Conservation (phyloP, 2,797 vertebrate genomes). For the Arvicola amphibius region DNA sequence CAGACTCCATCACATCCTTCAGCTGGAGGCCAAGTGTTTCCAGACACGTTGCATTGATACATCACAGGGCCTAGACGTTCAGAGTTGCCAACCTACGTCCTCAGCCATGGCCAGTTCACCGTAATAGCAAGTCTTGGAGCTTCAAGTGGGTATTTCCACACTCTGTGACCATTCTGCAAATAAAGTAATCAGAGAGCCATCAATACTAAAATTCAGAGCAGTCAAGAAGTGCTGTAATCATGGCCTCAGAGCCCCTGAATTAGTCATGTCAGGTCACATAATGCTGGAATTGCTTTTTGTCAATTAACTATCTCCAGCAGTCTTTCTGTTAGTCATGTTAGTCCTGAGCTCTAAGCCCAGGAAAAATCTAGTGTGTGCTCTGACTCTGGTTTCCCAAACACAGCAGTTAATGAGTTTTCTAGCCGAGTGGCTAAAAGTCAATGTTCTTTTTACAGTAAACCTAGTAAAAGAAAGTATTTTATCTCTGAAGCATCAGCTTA, state of each 20-base stretch:
- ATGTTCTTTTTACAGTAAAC: constrained; percentile 20
- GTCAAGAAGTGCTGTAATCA: not conserved
- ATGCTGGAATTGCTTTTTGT: not conserved
- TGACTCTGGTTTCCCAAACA: constrained; percentile 10
- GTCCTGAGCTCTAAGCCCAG: not conserved
- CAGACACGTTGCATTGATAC: not conserved
- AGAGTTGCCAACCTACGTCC: not conserved
- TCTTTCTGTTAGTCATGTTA: constrained; percentile 2
- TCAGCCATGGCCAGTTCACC: not conserved
- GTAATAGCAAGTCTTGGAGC: not conserved
- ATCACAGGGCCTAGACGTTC: not conserved
- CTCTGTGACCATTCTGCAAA: not conserved
- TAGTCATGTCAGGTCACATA: not conserved
- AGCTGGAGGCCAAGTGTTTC: not conserved
- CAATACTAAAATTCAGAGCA: not conserved
- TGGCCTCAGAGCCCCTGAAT: not conserved
- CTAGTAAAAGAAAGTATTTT: constrained; percentile 43
- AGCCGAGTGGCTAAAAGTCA: constrained; percentile 26
- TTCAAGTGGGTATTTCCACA: not conserved
- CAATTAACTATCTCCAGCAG: constrained; percentile 9
- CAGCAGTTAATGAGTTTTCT: constrained; percentile 44
- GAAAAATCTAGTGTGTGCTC: not conserved
- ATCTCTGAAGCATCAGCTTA: constrained; percentile 28
- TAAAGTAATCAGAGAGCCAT: not conserved
- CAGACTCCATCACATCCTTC: not conserved